Percentiles rank a stretch among this genome's conserved stretches.
Conservation (phyloP, 2,888 invertebrate species). For the Agrochola lychnidis region DNA sequence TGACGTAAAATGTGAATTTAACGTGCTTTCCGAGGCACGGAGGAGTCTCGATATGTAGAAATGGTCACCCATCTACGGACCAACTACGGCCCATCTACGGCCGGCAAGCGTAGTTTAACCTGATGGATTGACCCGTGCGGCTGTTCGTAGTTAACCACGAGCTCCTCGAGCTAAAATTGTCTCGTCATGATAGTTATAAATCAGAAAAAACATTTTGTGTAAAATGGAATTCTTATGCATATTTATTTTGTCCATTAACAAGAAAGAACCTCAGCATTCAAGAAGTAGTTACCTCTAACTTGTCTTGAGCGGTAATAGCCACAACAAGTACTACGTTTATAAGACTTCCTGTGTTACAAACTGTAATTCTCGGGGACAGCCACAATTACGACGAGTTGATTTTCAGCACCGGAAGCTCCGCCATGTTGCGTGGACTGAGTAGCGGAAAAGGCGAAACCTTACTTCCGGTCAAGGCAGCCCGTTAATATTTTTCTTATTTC, state of each 20-base stretch:
- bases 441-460: constrained; percentile 78
- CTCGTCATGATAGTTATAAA: not conserved
- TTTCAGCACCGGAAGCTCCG: constrained; percentile 75
- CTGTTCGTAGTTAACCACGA: too few species aligned
- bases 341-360: constrained; percentile 66
- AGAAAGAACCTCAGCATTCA: not conserved
- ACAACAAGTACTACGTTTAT: constrained; percentile 38
- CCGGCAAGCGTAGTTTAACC: too few species aligned
- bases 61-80: too few species aligned
- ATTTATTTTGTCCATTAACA: not conserved
- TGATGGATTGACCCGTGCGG: too few species aligned
- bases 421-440: constrained; percentile 77
- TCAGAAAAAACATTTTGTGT: not conserved
- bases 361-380: constrained; percentile 61
- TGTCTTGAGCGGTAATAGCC: constrained; percentile 21
- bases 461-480: constrained; percentile 73
- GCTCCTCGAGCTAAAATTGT: not conserved
- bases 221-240: not conserved
- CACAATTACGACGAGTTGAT: constrained; percentile 66
- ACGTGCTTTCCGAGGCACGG: too few species aligned
- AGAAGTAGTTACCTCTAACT: not conserved
- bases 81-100: too few species aligned
- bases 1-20: too few species aligned
- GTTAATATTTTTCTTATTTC: constrained; percentile 69
- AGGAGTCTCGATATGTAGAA: too few species aligned